Conservation (phyloP, 2,797 vertebrate genomes). For the Naso thynnoides region DNA sequence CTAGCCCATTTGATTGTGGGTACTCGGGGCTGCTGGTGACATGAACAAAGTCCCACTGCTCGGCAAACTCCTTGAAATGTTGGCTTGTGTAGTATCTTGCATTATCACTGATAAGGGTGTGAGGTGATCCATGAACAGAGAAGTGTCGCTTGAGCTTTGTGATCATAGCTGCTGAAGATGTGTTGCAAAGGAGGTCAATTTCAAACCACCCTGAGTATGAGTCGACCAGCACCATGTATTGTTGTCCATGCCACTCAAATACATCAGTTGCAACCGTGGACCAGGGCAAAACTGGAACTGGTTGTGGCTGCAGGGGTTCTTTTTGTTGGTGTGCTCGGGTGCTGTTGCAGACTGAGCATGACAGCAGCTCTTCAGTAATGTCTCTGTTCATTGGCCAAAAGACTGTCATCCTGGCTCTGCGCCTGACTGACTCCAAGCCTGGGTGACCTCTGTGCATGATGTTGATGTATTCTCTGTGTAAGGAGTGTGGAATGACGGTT, state of each 20-base stretch:
- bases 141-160: conserved; percentile 23
- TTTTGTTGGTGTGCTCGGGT: conserved; percentile 33
- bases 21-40: conserved; percentile 34
- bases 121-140: conserved; percentile 3
- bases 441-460: conserved; percentile 35
- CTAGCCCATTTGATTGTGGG: conserved; percentile 26
- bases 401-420: not conserved
- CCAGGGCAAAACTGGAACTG: conserved; percentile 28
- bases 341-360: conserved; percentile 38
- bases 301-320: conserved; percentile 21
- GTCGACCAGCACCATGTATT: conserved; percentile 28
- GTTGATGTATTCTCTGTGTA: conserved; percentile 22
- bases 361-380: not conserved
- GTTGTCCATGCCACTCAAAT: conserved; percentile 36
- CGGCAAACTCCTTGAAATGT: conserved; percentile 18
- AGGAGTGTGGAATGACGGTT: conserved; percentile 22
- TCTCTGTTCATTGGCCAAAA: conserved; percentile 29
- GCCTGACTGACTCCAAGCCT: not conserved
- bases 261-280: conserved; percentile 30
- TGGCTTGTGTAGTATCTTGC: conserved; percentile 7
- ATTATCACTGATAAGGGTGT: conserved; percentile 22
- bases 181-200: conserved; percentile 14
- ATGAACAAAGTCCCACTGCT: conserved; percentile 27
- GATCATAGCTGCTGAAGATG: not conserved
- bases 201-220: conserved; percentile 48